Evolutionary conservation across 2,113 vertebrate species (phyloP).

Genomic region (Baryphthengus martii): DNA sequence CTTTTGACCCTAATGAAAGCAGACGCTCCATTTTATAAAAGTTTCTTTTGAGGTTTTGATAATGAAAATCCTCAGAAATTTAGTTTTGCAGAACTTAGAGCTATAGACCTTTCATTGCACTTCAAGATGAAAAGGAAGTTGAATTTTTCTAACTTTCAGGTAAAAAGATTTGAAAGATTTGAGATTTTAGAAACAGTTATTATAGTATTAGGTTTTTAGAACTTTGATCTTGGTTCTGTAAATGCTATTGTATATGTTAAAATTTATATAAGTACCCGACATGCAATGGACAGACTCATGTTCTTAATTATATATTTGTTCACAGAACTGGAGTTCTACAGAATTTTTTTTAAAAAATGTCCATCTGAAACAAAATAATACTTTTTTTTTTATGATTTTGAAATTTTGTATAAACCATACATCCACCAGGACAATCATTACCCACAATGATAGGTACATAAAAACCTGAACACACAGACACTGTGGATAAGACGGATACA

Average conservation of each 20-base stretch:
- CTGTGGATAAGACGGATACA: background rate
- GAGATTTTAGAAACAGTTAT: background rate
- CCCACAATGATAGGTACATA: background rate
- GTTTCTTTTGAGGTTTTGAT: background rate
- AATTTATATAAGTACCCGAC: background rate
- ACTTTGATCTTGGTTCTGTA: rapidly evolving
- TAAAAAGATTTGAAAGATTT: background rate
- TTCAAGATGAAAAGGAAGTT: background rate
- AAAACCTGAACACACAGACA: background rate
- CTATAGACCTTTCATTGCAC: rapidly evolving
- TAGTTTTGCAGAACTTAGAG: background rate
- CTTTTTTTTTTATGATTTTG: background rate
- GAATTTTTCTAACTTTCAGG: background rate
- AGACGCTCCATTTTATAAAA: background rate
- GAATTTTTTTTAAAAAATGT: background rate
- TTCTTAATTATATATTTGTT: background rate
- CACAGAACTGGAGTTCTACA: background rate
- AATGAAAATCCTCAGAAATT: background rate
- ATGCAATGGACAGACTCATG: background rate
- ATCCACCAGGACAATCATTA: background rate
- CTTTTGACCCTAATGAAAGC: background rate
- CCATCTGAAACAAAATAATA: background rate
- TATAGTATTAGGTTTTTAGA: background rate
- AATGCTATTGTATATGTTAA: background rate
- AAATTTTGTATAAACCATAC: background rate